Base-by-base conservation (phyloP, 2,888 invertebrate genomes). In the Rotaria magnacalcarata region DNA sequence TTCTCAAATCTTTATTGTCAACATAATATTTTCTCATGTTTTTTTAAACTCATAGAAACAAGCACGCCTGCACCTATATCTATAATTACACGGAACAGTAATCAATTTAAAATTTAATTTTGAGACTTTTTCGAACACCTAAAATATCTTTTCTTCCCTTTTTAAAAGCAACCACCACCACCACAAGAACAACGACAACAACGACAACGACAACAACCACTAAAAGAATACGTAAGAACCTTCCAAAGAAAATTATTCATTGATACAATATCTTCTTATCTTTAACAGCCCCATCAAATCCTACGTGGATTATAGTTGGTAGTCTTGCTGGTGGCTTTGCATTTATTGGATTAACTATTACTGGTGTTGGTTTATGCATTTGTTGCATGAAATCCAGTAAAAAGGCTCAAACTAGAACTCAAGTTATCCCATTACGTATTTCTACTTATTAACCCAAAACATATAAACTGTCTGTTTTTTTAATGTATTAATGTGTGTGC, bases 371-470 rank as follows among this genome's bases (percentile, higher is more conserved):
- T 67, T 1, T 67, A 34, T 34, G 5, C 6, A 16, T 67, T 6
- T 67, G 67, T 67, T 41, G 4, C 5, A 67, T 0, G 16, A 67
- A 16, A 1, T 67, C 67, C 34, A 2, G 19, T 11, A 27, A 67
- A 6, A 6, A 14, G 0, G 19, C 4, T 6, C 8, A 19, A 14
- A 19, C 0, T 6, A 4, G 3, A 1, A 10, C 10, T 4, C 27
- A 6, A 41, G 7, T 3, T 67, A 34, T 67, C 24, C 67, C 34
- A 2, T 34, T 67, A 67, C 67, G 19, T 19, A 14, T 3, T 19
- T 14, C 34, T 5, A 4, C 5, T 3, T n/a, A 16, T 16, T 16
- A 52, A 52, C 11, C 8, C 16, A 52, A 52, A 16, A 19, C 6
- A 67, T 16, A 19, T 1, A 1, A n/a, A 21, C 19, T 3, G 0